Percentiles rank a stretch among this genome's conserved stretches.
Evolutionary conservation across 2,888 invertebrate species (phyloP).

Genomic region (Dichetophora obliterata): DNA sequence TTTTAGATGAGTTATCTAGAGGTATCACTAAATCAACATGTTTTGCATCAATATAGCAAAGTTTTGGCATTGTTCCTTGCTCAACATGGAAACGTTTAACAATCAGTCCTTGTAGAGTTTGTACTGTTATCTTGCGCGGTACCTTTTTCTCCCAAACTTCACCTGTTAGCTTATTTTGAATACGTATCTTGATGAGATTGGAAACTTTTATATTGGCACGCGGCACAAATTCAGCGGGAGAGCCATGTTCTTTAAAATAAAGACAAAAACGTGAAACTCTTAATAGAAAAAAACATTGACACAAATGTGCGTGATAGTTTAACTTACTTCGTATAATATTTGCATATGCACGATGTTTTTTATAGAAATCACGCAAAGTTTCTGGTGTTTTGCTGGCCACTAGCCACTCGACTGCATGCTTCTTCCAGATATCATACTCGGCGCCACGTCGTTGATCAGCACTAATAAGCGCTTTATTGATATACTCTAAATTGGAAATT

Average conservation of each 20-base stretch:
- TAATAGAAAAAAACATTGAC: background rate
- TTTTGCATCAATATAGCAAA: slow-evolving; percentile 72
- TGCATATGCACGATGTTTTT: slow-evolving; percentile 82
- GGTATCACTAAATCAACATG: slow-evolving; percentile 78
- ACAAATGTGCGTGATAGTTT: background rate
- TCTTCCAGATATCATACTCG: slow-evolving; percentile 92
- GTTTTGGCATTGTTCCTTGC: slow-evolving; percentile 57
- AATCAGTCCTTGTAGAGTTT: slow-evolving; percentile 84
- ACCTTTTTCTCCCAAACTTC: slow-evolving; percentile 77
- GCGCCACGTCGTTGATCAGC: slow-evolving; percentile 84
- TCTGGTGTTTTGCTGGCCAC: slow-evolving; percentile 71
- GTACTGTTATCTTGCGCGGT: slow-evolving; percentile 83
- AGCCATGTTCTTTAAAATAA: slow-evolving; percentile 79
- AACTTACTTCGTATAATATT: slow-evolving; percentile 81
- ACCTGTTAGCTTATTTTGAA: slow-evolving; percentile 70
- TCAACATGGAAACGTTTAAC: slow-evolving; percentile 79
- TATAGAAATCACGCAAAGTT: slow-evolving; percentile 73
- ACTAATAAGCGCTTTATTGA: slow-evolving; percentile 81
- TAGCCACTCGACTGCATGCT: slow-evolving; percentile 82
- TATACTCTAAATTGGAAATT: slow-evolving; percentile 79
- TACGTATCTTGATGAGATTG: slow-evolving; percentile 76
- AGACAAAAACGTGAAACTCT: too few species aligned
- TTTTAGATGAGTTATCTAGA: slow-evolving; percentile 86
- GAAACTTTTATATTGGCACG: slow-evolving; percentile 76
- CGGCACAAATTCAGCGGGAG: slow-evolving; percentile 82